Evolutionary conservation across 2,113 vertebrate species (phyloP).

Genomic region (Sterrhoptilus dennistouni): DNA sequence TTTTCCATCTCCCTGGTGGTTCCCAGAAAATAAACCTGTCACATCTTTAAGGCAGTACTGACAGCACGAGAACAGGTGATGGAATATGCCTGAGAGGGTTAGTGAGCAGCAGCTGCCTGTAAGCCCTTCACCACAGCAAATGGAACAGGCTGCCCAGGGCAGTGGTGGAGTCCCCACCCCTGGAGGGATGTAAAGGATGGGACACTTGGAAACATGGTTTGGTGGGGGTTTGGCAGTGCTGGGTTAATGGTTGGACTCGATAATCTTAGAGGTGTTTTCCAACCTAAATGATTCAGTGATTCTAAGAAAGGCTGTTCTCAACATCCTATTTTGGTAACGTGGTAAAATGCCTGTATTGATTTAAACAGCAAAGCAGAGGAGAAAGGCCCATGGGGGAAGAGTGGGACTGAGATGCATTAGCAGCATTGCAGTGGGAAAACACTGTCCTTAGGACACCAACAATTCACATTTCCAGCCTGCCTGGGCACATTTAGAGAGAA

Average conservation of each 20-base stretch:
- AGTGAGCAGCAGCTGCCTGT: not conserved
- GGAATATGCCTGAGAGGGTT: not conserved
- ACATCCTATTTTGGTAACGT: not conserved
- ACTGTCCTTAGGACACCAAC: not conserved
- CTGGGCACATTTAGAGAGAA: not conserved
- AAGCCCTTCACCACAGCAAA: not conserved
- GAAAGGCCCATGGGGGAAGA: not conserved
- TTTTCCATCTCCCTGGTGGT: not conserved
- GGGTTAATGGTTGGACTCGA: not conserved
- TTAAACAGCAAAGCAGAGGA: not conserved
- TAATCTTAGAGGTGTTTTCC: not conserved
- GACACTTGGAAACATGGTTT: not conserved
- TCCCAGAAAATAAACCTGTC: conserved; percentile 19
- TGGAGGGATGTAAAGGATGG: not conserved
- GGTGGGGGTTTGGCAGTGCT: not conserved
- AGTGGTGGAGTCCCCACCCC: not conserved
- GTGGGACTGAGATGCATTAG: not conserved
- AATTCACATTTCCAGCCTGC: not conserved
- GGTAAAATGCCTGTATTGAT: conserved; percentile 2
- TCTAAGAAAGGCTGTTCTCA: not conserved
- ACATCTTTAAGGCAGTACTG: not conserved
- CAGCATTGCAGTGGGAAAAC: not conserved
- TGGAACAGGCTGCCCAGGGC: not conserved
- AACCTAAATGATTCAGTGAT: not conserved
- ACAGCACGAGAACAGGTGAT: not conserved